phyloP scores from a whole-genome alignment of 37 sponge, comb jelly and placozoan genomes.

The Diacarnus erythraeanus region DNA sequence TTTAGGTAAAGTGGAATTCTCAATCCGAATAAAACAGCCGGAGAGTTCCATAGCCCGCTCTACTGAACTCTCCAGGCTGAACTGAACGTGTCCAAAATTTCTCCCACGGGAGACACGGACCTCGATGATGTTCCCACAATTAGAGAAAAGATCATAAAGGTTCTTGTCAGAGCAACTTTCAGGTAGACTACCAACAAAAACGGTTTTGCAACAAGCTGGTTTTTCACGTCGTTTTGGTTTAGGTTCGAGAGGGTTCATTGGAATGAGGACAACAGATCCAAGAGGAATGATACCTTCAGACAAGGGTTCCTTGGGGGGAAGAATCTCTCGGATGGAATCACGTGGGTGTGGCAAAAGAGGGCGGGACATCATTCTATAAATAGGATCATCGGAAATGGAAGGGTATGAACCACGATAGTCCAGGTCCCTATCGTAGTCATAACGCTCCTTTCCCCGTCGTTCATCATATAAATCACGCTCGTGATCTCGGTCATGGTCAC shows the following conservation, averaged over 20 bases:
- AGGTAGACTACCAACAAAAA: slow-evolving; percentile 75
- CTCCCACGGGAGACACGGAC: slow-evolving; percentile 47
- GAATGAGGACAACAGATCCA: slow-evolving; percentile 46
- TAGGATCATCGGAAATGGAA: slow-evolving; percentile 3
- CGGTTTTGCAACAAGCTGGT: slow-evolving; percentile 51
- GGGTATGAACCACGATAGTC: background rate
- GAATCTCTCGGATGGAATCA: background rate
- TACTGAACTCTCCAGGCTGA: slow-evolving; percentile 28
- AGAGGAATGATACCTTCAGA: background rate
- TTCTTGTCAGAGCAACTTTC: slow-evolving; percentile 51
- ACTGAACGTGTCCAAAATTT: slow-evolving; percentile 70
- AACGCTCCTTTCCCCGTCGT: slow-evolving; percentile 23
- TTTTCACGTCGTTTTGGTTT: slow-evolving; percentile 37
- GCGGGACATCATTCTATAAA: slow-evolving; percentile 10
- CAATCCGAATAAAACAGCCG: slow-evolving; percentile 40
- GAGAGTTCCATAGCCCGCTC: slow-evolving; percentile 55
- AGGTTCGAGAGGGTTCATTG: slow-evolving; percentile 27
- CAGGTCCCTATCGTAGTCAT: slow-evolving; percentile 8
- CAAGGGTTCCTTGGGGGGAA: background rate
- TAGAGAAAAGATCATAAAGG: slow-evolving; percentile 59
- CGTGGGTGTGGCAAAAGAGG: background rate
- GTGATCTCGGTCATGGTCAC: slow-evolving; percentile 8
- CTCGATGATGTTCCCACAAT: slow-evolving; percentile 57
- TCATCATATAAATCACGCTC: slow-evolving; percentile 31
- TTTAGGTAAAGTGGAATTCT: slow-evolving; percentile 13